Evolutionary conservation across 2,797 vertebrate species (phyloP).

Genomic region (Sebastes baramenuke): DNA sequence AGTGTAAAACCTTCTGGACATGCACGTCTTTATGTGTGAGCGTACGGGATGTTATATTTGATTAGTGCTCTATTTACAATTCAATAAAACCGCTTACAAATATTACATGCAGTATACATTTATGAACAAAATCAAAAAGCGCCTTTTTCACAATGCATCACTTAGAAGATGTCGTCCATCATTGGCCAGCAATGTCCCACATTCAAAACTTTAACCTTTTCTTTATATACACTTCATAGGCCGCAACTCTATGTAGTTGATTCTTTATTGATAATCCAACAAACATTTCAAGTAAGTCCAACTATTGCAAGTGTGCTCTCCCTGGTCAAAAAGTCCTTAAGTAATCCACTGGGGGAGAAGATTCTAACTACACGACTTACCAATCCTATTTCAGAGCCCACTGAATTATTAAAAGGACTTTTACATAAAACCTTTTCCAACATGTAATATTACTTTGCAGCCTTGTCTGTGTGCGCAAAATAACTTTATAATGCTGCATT

Average conservation of each 20-base stretch:
- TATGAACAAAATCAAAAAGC: conserved; percentile 42
- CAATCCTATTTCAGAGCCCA: conserved; percentile 18
- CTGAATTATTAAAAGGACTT: conserved; percentile 42
- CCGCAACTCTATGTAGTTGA: conserved; percentile 15
- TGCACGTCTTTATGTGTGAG: conserved; percentile 68
- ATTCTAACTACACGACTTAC: neutral
- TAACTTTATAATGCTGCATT: conserved; percentile 16
- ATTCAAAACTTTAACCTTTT: conserved; percentile 52
- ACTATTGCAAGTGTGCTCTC: conserved; percentile 35
- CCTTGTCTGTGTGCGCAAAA: conserved; percentile 23
- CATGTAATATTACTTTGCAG: conserved; percentile 5
- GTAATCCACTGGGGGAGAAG: neutral
- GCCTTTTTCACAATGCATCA: conserved; percentile 25
- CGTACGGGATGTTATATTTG: conserved; percentile 55
- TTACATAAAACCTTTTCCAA: conserved; percentile 30
- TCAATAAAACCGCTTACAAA: conserved; percentile 57
- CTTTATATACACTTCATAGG: conserved; percentile 42
- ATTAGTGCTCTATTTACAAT: conserved; percentile 71
- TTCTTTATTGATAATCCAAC: conserved; percentile 18
- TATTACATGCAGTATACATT: conserved; percentile 61
- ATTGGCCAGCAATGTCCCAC: conserved; percentile 82
- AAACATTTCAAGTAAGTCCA: conserved; percentile 61
- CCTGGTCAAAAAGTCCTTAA: conserved; percentile 7
- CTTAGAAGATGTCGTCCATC: conserved; percentile 64
- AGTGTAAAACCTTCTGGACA: conserved; percentile 73